These are phyloP conservation scores for Anoncus sp. DNA, from an alignment of 2,888 invertebrate species.

Conservation along the genomic window DNA sequence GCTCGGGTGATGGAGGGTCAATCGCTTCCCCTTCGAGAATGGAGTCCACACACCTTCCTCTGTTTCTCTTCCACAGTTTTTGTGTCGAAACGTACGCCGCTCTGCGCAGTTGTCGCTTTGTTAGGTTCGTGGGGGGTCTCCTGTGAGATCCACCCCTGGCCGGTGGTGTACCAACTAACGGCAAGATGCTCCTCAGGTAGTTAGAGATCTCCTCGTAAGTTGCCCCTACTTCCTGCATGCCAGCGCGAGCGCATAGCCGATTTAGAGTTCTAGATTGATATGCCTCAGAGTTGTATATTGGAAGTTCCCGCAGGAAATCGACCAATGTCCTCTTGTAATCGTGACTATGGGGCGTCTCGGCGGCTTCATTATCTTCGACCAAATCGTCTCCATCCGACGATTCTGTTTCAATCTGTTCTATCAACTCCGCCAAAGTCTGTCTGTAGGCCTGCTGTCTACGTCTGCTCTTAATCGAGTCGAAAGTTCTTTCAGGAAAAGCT, in stretches of 20 bases:
- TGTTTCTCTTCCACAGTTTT: background rate
- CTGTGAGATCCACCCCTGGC: too few relatives aligned
- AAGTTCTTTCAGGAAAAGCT: background rate
- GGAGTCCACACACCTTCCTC: background rate
- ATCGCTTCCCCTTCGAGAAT: background rate
- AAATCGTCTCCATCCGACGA: background rate
- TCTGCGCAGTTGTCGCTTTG: background rate
- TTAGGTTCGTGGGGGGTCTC: background rate
- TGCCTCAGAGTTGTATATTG: background rate
- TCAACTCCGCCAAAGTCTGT: background rate
- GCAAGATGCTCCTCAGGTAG: background rate
- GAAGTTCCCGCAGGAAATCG: background rate
- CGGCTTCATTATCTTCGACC: too few relatives aligned
- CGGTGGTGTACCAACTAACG: background rate
- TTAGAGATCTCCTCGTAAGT: background rate
- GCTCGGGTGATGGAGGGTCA: background rate
- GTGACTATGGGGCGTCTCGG: too few relatives aligned
- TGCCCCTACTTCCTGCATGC: background rate
- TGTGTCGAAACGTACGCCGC: background rate
- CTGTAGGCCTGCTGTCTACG: background rate
- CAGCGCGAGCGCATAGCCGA: background rate
- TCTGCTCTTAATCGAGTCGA: background rate
- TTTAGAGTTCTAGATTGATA: background rate
- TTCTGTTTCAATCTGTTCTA: background rate
- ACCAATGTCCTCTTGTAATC: background rate